Evolutionary conservation across 2,797 vertebrate species (phyloP), one percentile per base, ranked within the genome.

Genomic region (Gymnothorax reevesii): DNA sequence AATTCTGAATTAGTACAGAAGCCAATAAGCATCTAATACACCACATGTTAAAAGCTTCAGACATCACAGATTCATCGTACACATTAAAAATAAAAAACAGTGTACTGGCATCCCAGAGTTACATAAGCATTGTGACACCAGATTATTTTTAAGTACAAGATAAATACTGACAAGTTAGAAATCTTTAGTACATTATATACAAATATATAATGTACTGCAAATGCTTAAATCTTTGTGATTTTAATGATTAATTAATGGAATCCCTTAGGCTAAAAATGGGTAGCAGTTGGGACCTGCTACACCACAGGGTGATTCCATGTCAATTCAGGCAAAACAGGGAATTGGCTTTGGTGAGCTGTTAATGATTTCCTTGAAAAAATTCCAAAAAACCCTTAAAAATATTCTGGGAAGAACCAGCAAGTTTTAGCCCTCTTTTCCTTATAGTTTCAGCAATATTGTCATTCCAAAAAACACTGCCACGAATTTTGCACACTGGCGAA

Each of bases 1-100:
- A 95, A 95, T 91, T 90, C 94, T 94, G 93, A 94, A 97, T 98
- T 97, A 97, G 97, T 97, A 97, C 92, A 88, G 94, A 96, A 96
- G 96, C 96, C 33, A 96, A 97, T 96, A 96, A 96, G 96, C 95
- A 96, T 96, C 95, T 96, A 96, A 93, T 96, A 93, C 96, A 97
- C 95, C 95, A 96, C 96, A 75, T 96, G 96, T 97, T 95, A 96
- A 96, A 96, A 96, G 95, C 96, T 96, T 96, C 95, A 95, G 94
- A 96, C 95, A 95, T 96, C 96, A 96, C 96, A 96, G 95, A 96
- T 95, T 96, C 86, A 84, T 86, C 83, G 57, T 87, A 84, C 52
- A 87, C 64, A 83, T 69, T 87, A 88, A 89, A 62, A 84, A 82
- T 49, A 84, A 55, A 57, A 25, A 59, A 82, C 84, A 87, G 59